These are phyloP conservation scores for Panulirus ornatus DNA, from an alignment of 1,140 invertebrate genomes.

Conservation along the genomic window DNA sequence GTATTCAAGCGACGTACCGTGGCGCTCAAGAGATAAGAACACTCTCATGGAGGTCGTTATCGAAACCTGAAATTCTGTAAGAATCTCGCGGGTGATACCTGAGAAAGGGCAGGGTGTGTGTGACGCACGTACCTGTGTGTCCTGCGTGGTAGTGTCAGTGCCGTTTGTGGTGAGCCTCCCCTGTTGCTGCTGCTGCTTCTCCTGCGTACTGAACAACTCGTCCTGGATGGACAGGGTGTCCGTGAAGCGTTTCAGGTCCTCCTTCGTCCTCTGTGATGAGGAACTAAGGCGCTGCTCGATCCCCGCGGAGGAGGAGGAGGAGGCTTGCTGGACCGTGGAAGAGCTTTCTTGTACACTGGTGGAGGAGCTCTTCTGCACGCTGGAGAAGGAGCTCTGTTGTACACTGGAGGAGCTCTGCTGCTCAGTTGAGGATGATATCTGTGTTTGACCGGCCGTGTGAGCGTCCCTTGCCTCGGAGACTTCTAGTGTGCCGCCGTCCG, in stretches of 20 bases:
- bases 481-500: slow-evolving; percentile 39
- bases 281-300: slow-evolving; percentile 11
- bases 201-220: slow-evolving; percentile 52
- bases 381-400: slow-evolving; percentile 55
- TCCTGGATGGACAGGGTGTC: slow-evolving; percentile 58
- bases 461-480: slow-evolving; percentile 43
- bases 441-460: slow-evolving; percentile 9
- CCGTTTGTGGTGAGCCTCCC: slow-evolving; percentile 49
- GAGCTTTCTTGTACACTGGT: slow-evolving; percentile 9
- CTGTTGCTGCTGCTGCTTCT: slow-evolving; percentile 58
- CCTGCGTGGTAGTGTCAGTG: slow-evolving; percentile 39
- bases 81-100: no score
- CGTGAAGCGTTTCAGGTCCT: slow-evolving; percentile 51
- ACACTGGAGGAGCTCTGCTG: slow-evolving; percentile 28
- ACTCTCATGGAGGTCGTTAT: no score
- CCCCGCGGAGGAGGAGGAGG: slow-evolving; percentile 29
- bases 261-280: slow-evolving; percentile 43
- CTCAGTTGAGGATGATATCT: slow-evolving; percentile 43
- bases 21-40: no score
- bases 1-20: no score
- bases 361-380: slow-evolving; percentile 51
- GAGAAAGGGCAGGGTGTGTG: not conserved
- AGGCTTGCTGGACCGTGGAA: slow-evolving; percentile 1
- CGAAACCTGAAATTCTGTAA: no score
- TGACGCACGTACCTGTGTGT: slow-evolving; percentile 38